phyloP scores from a whole-genome alignment of 2,113 vertebrate genomes.

The Hippopotamus amphibius region DNA sequence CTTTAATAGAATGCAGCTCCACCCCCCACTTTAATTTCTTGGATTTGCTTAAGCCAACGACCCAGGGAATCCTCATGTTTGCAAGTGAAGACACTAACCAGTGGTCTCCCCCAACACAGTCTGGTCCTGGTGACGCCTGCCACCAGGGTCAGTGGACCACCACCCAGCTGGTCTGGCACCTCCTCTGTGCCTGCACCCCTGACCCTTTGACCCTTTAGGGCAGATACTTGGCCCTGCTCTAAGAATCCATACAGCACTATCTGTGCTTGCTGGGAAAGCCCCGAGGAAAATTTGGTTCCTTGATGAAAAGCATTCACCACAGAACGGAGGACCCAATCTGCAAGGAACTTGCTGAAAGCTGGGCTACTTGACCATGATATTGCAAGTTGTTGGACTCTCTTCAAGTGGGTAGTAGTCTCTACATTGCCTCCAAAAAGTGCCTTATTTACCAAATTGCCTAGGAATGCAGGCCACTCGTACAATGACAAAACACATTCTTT shows the following conservation, averaged over 20 bases:
- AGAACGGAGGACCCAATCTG: neutral
- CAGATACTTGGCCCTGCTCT: neutral
- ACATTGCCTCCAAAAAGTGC: neutral
- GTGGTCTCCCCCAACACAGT: neutral
- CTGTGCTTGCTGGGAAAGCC: neutral
- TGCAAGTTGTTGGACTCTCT: neutral
- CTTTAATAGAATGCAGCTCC: neutral
- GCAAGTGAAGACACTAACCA: neutral
- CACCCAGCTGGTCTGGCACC: neutral
- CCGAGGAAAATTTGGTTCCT: neutral
- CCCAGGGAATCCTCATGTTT: neutral
- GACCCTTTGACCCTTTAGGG: neutral
- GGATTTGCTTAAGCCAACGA: neutral
- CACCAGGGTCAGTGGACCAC: accelerated
- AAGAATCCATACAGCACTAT: neutral
- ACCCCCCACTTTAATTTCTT: neutral
- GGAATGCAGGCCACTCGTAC: neutral
- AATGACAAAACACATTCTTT: neutral
- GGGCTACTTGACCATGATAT: neutral
- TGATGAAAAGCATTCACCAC: neutral
- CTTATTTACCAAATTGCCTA: neutral
- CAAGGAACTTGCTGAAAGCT: neutral
- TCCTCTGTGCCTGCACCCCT: neutral
- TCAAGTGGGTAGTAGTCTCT: neutral
- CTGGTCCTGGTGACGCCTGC: neutral